These are phyloP conservation scores for Trinorchestia longiramus DNA, from an alignment of 1,140 invertebrate species.

Conservation along the genomic window DNA sequence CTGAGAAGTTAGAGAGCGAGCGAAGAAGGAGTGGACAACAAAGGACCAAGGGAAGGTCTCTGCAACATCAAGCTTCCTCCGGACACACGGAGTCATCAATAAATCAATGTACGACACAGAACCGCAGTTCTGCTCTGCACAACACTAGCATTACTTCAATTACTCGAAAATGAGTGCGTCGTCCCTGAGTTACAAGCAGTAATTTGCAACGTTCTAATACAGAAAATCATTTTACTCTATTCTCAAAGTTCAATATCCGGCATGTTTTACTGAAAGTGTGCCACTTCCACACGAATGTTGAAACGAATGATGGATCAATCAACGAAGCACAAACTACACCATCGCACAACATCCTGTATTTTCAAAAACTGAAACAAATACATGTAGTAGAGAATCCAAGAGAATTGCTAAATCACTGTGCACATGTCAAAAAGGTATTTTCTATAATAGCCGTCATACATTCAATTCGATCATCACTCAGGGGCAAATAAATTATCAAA, in stretches of 20 bases:
- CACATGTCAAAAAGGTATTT: not conserved
- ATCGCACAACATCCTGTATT: not conserved
- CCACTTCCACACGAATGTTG: not conserved
- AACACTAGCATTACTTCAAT: not conserved
- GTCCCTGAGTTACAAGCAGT: not conserved
- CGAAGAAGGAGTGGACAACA: not conserved
- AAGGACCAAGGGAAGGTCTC: not conserved
- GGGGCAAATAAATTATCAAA: not conserved
- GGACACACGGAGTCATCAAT: conserved; percentile 13
- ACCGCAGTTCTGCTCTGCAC: not conserved
- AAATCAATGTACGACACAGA: conserved; percentile 23
- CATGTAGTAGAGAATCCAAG: not conserved
- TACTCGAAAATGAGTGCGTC: not conserved
- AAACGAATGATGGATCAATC: not conserved
- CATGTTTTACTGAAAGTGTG: no score
- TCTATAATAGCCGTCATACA: not conserved
- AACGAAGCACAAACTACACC: not conserved
- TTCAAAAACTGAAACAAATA: not conserved
- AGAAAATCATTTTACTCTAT: not conserved
- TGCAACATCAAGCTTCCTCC: conserved; percentile 17
- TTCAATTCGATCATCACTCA: not conserved
- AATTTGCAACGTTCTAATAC: not conserved
- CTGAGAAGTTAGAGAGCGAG: not conserved
- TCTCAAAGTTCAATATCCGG: not conserved
- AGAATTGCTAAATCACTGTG: not conserved